Base-by-base conservation (phyloP, 2,888 invertebrate species). In the Agriopis marginaria region DNA sequence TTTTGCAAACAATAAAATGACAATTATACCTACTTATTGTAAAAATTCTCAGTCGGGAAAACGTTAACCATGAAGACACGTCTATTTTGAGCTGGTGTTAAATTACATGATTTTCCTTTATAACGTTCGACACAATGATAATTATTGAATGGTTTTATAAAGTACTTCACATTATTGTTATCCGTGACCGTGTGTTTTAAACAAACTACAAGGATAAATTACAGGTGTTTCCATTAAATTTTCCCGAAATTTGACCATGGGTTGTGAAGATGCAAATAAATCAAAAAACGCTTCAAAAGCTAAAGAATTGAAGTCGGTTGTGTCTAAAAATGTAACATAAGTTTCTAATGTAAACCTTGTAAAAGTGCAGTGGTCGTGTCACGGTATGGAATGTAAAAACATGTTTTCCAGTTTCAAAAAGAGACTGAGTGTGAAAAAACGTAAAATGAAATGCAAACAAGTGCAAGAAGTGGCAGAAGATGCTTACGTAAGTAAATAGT, bases 321-420 rank as follows among this genome's bases (percentile, higher is more conserved):
- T 11, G 11, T 17, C 7, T 7, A 51, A 23, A 51, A 47, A 6
- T 4, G 5, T 17, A 8, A 32, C 4, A 50, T 32, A 50, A 10
- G 23, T 55, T 54, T 50, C 40, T 32, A 61, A 64, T 64, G 58
- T 14, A n/a, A 55, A 42, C 55, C n/a, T 59, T 12, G 45, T 42
- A 39, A 54, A 58, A 50, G 63, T 64, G 59, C 12, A 32, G 42
- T 55, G 64, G 40, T 17, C 23, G 63, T 68, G 44, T 61, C 50
- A 14, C 23, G 58, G 12, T 50, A 74, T 75, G 74, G 69, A 74
- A 66, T 73, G 77, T 72, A 66, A 75, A 59, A 79, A 72, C 69
- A 88, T 88, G 87, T 85, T 70, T 68, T 88, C 14, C 79, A 72
- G 77, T 42, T 76, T 90, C 40, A 87, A 79, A 79, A 88, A 84